These are phyloP conservation scores for Barnardius zonarius DNA, from an alignment of 2,113 vertebrate genomes.

Conservation along the genomic window DNA sequence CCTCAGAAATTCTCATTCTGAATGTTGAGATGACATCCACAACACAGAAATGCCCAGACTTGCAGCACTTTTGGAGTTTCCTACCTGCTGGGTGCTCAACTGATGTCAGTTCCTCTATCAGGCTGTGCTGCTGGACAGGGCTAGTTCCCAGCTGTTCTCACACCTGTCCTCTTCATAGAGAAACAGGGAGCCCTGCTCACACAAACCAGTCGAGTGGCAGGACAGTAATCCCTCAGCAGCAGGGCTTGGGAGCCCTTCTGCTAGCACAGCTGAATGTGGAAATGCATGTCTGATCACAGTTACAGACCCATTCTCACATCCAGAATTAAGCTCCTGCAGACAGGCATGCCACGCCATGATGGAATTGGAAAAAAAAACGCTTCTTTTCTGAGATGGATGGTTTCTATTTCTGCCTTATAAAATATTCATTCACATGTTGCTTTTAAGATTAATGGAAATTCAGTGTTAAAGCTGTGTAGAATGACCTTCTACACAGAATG, in stretches of 20 bases:
- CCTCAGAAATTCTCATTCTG: not conserved
- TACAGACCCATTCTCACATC: not conserved
- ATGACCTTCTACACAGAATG: not conserved
- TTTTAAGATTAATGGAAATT: not conserved
- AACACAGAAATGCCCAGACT: not conserved
- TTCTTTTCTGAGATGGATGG: not conserved
- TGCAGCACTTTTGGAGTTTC: not conserved
- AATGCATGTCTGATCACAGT: not conserved
- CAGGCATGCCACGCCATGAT: not conserved
- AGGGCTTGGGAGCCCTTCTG: rapidly evolving
- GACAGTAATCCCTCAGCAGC: not conserved
- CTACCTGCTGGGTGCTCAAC: not conserved
- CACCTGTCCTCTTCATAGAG: not conserved
- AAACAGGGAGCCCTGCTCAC: not conserved
- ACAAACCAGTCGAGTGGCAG: not conserved
- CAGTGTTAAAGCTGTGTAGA: not conserved
- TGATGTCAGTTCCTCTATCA: not conserved
- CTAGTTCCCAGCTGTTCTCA: not conserved
- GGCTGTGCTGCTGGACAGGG: not conserved
- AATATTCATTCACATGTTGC: not conserved
- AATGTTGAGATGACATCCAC: not conserved
- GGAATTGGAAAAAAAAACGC: not conserved
- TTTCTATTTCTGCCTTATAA: not conserved
- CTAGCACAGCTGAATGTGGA: not conserved
- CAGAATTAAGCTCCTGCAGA: not conserved